Evolutionary conservation across 2,888 invertebrate genomes (phyloP).

Genomic region (Scaeva pyrastri): DNA sequence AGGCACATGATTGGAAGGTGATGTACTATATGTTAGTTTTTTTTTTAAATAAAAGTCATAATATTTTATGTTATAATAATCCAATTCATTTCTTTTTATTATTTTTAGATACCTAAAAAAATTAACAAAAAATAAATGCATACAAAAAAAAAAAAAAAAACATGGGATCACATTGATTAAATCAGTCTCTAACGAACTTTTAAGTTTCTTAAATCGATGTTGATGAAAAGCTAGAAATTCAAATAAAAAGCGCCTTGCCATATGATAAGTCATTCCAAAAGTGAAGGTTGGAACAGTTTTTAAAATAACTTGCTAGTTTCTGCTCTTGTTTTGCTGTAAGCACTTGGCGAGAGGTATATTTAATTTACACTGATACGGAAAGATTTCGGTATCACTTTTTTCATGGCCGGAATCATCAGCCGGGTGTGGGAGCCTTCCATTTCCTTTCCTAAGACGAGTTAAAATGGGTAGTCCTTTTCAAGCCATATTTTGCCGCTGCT

Average conservation of each 20-base stretch:
- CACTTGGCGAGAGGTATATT: conserved; percentile 14
- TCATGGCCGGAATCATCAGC: conserved; percentile 21
- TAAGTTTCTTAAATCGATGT: conserved; percentile 1
- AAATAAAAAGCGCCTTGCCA: conserved; percentile 12
- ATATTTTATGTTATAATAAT: conserved; percentile 2
- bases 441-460: conserved; percentile 15
- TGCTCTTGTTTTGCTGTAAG: conserved; percentile 13
- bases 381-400: neutral
- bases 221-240: conserved; percentile 9
- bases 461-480: conserved; percentile 20
- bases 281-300: conserved; percentile 25
- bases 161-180: neutral
- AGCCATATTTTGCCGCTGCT: conserved; percentile 18
- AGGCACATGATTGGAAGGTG: neutral
- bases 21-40: neutral
- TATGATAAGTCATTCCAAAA: conserved; percentile 10
- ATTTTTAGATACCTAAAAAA: neutral
- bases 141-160: neutral
- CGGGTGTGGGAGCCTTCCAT: neutral
- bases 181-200: conserved; percentile 5
- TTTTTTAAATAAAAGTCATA: neutral
- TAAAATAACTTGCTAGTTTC: conserved; percentile 11
- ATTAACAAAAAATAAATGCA: neutral
- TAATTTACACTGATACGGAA: conserved; percentile 4
- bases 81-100: neutral